A percentile compares a stretch with the other conserved stretches of the same genome.
Evolutionary conservation across 2,113 vertebrate genomes (phyloP).

Genomic region (Anolis carolinensis): DNA sequence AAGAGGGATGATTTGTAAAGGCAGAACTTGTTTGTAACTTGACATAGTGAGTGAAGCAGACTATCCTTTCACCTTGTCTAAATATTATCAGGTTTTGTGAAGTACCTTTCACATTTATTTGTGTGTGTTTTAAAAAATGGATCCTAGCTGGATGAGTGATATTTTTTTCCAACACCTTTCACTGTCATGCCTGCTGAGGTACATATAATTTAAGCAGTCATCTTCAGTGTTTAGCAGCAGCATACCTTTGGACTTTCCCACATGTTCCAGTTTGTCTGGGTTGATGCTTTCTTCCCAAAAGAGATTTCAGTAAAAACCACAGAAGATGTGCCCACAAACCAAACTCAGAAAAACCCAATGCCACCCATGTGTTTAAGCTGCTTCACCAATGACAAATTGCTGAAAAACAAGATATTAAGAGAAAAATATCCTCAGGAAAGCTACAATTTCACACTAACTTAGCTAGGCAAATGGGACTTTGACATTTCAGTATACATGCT

Average conservation of each 20-base stretch:
- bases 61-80: slow-evolving; percentile 31
- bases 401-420: background rate
- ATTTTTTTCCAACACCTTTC: slow-evolving; percentile 8
- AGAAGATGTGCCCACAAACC: background rate
- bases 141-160: slow-evolving; percentile 18
- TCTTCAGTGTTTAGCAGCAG: background rate
- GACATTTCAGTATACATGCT: background rate
- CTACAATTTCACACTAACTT: background rate
- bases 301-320: slow-evolving; percentile 2
- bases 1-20: background rate
- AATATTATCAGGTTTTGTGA: slow-evolving; percentile 19
- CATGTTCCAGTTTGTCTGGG: background rate
- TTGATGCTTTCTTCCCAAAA: no score
- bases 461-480: background rate
- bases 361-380: background rate
- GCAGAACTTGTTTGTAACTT: background rate
- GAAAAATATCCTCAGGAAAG: background rate
- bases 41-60: background rate
- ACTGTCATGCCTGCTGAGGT: background rate
- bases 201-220: background rate
- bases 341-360: background rate
- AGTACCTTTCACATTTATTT: slow-evolving; percentile 12
- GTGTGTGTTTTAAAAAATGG: background rate
- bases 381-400: background rate
- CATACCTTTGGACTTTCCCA: background rate